These are phyloP conservation scores for Ophioninae sp. DNA, from an alignment of 2,888 invertebrate genomes.

Conservation along the genomic window DNA sequence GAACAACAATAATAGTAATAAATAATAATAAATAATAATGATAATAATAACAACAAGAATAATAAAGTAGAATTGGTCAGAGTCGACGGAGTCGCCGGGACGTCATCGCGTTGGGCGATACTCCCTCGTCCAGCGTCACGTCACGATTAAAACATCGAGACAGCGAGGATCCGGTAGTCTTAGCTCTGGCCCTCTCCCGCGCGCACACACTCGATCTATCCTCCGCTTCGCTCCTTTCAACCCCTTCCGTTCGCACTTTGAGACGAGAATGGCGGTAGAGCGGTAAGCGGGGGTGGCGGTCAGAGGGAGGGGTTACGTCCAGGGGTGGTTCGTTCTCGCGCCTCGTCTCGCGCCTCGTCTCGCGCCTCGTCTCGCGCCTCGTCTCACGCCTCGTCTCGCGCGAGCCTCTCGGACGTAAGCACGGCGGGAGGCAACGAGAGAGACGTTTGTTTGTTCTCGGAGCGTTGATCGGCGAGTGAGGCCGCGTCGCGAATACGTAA, in stretches of 20 bases:
- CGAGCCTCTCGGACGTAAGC: slow-evolving; percentile 33
- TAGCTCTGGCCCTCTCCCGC: slow-evolving; percentile 52
- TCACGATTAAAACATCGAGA: slow-evolving; percentile 64
- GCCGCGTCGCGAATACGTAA: slow-evolving; percentile 39
- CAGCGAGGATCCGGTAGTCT: slow-evolving; percentile 59
- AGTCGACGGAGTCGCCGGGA: slow-evolving; percentile 57
- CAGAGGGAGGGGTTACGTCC: neutral
- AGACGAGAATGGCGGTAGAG: slow-evolving; percentile 6
- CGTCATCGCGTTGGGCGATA: slow-evolving; percentile 60
- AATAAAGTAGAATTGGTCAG: slow-evolving; percentile 49
- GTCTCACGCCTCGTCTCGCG: slow-evolving; percentile 21
- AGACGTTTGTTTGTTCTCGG: slow-evolving; percentile 11
- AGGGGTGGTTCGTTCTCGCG: slow-evolving; percentile 34
- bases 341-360: slow-evolving; percentile 22
- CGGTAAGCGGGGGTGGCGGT: neutral
- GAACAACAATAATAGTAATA: slow-evolving; percentile 8
- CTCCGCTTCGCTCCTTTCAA: slow-evolving; percentile 54
- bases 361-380: slow-evolving; percentile 23
- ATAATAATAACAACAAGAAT: slow-evolving; percentile 19
- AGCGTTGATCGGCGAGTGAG: slow-evolving; percentile 4
- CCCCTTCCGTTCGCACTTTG: slow-evolving; percentile 56
- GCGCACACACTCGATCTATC: slow-evolving; percentile 9
- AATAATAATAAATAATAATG: slow-evolving; percentile 15
- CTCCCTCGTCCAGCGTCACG: slow-evolving; percentile 63
- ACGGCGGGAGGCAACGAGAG: slow-evolving; percentile 41